Evolutionary conservation across 2,888 invertebrate genomes (phyloP), one percentile per base, ranked within the genome.

Genomic region (Cantharis nigra): DNA sequence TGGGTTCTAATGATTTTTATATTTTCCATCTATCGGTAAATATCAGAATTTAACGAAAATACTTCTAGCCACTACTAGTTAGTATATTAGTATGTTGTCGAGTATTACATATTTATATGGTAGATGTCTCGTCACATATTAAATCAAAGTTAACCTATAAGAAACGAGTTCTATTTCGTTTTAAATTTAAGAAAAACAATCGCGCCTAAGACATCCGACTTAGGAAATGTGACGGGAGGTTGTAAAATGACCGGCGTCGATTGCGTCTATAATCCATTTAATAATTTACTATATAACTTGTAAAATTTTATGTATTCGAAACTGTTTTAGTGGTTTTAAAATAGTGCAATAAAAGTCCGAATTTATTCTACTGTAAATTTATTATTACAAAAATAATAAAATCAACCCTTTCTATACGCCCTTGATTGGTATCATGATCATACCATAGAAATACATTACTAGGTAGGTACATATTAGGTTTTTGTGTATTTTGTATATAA

Each of bases 191-290:
- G 71, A 72, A 9, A 74, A 73, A 49, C 72, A 75, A 72, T 30
- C 78, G 83, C 81, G 82, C 82, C 82, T 80, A 79, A 80, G 80
- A 74, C 81, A 76, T 80, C 72, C 63, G 83, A 83, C 82, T 83
- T 80, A 80, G 82, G 83, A 80, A 80, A 81, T 82, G 80, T 81
- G 79, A 80, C 83, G 81, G 82, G 81, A 80, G 80, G 79, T 78
- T 81, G 79, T 81, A 76, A 78, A 80, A 78, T 78, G 70, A 70
- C 73, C 70, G 72, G 75, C 71, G 71, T 75, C 72, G 74, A 72
- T 63, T 75, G 75, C 78, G 78, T 75, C 70, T 72, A 28, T 28
- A 28, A 28, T 33, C 11, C 30, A 30, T 63, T 26, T 62, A 63
- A 16, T 30, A 63, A 74, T 28, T 14, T 20, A 20, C 20, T 20